phyloP scores from a whole-genome alignment of 2,797 vertebrate species.

The Cuniculus paca region DNA sequence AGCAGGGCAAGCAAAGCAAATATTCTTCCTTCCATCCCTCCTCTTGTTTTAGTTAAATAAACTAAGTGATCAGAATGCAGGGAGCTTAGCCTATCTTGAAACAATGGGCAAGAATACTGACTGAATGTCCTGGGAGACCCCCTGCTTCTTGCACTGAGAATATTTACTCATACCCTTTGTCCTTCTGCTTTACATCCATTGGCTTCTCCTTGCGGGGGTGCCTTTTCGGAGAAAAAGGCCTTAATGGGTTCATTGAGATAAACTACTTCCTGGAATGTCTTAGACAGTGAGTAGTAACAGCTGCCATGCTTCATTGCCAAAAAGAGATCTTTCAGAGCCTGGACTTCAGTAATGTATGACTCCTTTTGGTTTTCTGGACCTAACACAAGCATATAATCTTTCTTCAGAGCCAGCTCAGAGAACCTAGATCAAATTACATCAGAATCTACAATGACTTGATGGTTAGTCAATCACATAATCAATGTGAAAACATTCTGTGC shows the following conservation, averaged over 20 bases:
- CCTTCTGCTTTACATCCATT: neutral
- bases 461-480: constrained; percentile 61
- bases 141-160: constrained; percentile 23
- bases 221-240: constrained; percentile 5
- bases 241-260: constrained; percentile 37
- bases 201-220: constrained; percentile 15
- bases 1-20: constrained; percentile 35
- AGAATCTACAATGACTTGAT: constrained; percentile 58
- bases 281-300: constrained; percentile 48
- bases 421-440: constrained; percentile 60
- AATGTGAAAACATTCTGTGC: constrained; percentile 31
- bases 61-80: neutral
- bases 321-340: constrained; percentile 49
- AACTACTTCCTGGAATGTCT: constrained; percentile 28
- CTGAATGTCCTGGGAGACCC: neutral
- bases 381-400: constrained; percentile 47
- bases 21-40: constrained; percentile 4
- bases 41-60: constrained; percentile 58
- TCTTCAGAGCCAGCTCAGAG: constrained; percentile 46
- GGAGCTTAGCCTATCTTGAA: constrained; percentile 8
- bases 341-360: constrained; percentile 44
- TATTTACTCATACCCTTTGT: constrained; percentile 32
- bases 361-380: constrained; percentile 51
- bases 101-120: neutral
- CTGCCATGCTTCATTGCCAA: constrained; percentile 22